Evolutionary conservation across 2,113 vertebrate species (phyloP), one percentile per base, ranked within the genome.

Genomic region (Grantiella picta): DNA sequence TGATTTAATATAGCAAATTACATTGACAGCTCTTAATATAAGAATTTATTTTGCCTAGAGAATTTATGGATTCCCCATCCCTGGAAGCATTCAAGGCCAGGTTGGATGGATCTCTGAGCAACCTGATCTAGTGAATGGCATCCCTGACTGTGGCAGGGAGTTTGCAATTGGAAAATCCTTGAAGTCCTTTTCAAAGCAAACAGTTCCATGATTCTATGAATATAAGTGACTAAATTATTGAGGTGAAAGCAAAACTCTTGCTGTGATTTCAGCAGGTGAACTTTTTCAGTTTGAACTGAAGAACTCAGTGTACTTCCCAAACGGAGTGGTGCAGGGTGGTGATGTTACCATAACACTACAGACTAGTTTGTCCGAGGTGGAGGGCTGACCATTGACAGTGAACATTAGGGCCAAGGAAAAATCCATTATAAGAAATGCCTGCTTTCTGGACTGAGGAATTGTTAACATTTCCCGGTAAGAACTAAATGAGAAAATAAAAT

Each of bases 271-370:
- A 54, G 1, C n/a, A 42, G 52, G 42, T 63, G 35, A 35, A 45
- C 25, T 64, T 92, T 68, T 50, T 44, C n/a, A 38, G 8, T 71
- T 73, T 71, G 35, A 89, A 9, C 12, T 86, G 53, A 4, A 68
- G 47, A 40, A 13, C n/a, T 63, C 16, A 3, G 25, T 16, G 21
- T 60, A 16, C 18, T 59, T 89, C 27, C 38, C 40, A 59, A 38
- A 22, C 18, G 24, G 53, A n/a, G 29, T 31, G 36, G 63, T 40
- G 24, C 35, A 49, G 24, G 12, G 54, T 47, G 53, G 3, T 8
- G 0, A 31, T 0, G 0, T 57, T 53, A 20, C 12, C 10, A 2
- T 63, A 56, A 21, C 36, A 6, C 52, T 29, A 27, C 24, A 76
- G 61, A 40, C 7, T 22, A 66, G 2, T 42, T 45, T 82, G n/a